Evolutionary conservation across 1,140 invertebrate species (phyloP), one percentile per base, ranked within the genome.

Genomic region (Dendrolimus kikuchii): DNA sequence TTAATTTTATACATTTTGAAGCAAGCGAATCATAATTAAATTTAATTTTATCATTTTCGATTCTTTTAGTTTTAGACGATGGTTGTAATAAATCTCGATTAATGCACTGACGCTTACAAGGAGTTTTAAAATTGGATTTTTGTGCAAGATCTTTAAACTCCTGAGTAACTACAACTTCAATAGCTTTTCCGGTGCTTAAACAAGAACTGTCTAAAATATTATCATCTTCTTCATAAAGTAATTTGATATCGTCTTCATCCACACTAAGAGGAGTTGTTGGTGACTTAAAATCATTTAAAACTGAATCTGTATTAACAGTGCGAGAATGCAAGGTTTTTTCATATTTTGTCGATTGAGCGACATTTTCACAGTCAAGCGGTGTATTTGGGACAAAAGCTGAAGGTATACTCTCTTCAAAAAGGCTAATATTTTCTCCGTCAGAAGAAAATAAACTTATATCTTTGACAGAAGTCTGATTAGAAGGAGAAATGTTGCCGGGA

Each of bases 361-460:
- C 23, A 52, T 65, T 59, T 47, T 64, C 54, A 42, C 48, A 61
- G 55, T 76, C 60, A 37, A 74, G 57, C 43, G 79, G 59, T 53
- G 71, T 76, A 53, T 64, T 71, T 50, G 79, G 65, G 58, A 77
- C 66, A 44, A 68, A 65, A 64, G 86, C 73, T 50, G 81, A 43
- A 52, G 73, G 66, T 38, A 87, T 71, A 55, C 71, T 81, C 50
- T 90, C 90, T 65, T 90, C 88, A 63, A 91, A 88, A 39, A 91
- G 75, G 67, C 74, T 82, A 8, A 77, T 71, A 71, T 71, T 80
- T 53, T 83, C 84, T 43, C 67, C 75, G 36, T 85, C 81, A 39
- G 79, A 79, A 10, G 81, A 81, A 71, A 83, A 82, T 23, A 86
- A 57, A 62, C 79, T 84, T 40, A 81, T 51, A 58, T 84, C 81